Conservation (phyloP, 2,113 vertebrate species). For the Varanus komodoensis region DNA sequence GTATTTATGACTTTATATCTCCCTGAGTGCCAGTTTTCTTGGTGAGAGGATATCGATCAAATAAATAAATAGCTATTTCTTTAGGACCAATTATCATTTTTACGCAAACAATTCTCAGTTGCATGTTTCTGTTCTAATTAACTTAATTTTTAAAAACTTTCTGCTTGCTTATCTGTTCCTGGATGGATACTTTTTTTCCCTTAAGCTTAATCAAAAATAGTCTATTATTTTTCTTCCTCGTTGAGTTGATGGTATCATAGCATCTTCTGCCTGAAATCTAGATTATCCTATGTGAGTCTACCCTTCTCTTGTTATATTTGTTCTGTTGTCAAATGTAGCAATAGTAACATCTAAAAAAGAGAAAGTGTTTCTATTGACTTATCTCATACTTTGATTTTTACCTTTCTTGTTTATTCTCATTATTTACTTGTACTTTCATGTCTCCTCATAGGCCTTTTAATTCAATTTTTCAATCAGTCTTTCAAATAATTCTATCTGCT, state of each 20-base stretch:
- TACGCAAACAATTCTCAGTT: background rate
- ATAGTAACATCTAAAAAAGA: background rate
- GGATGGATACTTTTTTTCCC: background rate
- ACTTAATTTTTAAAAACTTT: background rate
- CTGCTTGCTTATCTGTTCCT: background rate
- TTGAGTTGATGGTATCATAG: background rate
- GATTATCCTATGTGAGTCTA: background rate
- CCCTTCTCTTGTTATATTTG: background rate
- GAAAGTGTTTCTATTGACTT: background rate
- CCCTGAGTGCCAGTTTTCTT: too few relatives aligned
- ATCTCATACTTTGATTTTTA: background rate
- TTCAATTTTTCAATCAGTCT: background rate
- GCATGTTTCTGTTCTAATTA: background rate
- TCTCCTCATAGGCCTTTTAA: background rate
- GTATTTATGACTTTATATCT: too few relatives aligned
- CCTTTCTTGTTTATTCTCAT: background rate
- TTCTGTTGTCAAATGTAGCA: background rate
- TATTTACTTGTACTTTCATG: background rate
- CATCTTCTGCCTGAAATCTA: background rate
- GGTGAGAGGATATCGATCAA: too few relatives aligned
- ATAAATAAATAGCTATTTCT: background rate
- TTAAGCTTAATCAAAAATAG: background rate
- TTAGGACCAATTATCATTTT: background rate
- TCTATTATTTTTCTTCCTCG: background rate
- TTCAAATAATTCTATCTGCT: background rate